phyloP scores from a whole-genome alignment of 2,797 vertebrate species.

The Florisuga fusca region DNA sequence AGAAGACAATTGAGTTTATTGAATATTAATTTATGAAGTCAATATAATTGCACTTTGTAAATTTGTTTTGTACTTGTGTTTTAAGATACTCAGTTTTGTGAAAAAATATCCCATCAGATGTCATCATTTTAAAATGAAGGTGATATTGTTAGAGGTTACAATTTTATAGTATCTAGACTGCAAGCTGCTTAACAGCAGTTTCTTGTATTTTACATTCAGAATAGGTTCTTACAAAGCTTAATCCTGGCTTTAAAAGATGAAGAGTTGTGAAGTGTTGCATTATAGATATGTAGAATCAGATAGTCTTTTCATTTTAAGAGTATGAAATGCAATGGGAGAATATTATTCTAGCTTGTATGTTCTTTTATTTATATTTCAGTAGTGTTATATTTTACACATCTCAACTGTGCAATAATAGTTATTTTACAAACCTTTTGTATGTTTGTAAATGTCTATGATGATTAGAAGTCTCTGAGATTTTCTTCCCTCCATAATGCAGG shows the following conservation, averaged over 20 bases:
- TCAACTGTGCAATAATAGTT: not conserved
- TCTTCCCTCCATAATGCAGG: constrained; percentile 21
- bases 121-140: constrained; percentile 1
- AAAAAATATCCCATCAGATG: not conserved
- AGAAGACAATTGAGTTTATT: constrained; percentile 45
- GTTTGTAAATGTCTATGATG: not conserved
- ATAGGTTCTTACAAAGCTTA: constrained; percentile 38
- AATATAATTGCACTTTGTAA: constrained; percentile 22
- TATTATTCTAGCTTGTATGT: constrained; percentile 24
- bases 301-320: constrained; percentile 59
- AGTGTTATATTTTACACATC: not conserved
- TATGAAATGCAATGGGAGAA: constrained; percentile 15
- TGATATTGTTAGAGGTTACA: constrained; percentile 23
- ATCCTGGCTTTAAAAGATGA: constrained; percentile 66
- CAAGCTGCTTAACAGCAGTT: constrained; percentile 21
- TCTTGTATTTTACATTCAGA: constrained; percentile 54
- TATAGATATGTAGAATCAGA: constrained; percentile 28
- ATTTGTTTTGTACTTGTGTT: constrained; percentile 46
- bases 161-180: not conserved
- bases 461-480: constrained; percentile 60
- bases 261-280: constrained; percentile 40
- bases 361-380: constrained; percentile 35
- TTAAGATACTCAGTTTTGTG: constrained; percentile 1
- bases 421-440: constrained; percentile 21
- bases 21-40: constrained; percentile 56